Conservation (phyloP, 2,797 vertebrate genomes). For the Pagetopsis macropterus region DNA sequence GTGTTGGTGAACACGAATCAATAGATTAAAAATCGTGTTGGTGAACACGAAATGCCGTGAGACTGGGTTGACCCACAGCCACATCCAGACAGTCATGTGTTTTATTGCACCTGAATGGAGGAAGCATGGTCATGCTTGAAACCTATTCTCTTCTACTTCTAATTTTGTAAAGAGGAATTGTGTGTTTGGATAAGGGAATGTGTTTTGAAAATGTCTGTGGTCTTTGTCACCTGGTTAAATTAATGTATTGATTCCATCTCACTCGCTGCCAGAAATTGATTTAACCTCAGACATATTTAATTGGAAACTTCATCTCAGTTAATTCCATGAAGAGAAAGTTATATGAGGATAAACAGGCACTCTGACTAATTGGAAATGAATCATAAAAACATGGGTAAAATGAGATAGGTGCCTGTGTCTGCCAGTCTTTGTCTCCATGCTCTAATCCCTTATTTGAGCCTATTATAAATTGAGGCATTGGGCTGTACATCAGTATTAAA, state of each 20-base stretch:
- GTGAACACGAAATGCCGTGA: no score
- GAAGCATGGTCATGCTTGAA: background rate
- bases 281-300: constrained; percentile 53
- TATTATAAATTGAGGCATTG: constrained; percentile 21
- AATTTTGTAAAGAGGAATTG: background rate
- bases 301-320: constrained; percentile 46
- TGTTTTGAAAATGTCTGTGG: constrained; percentile 20
- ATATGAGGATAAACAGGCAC: constrained; percentile 55
- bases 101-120: constrained; percentile 1
- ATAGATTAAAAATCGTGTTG: no score
- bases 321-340: constrained; percentile 50
- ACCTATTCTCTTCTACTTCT: background rate
- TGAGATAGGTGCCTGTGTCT: constrained; percentile 19
- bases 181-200: background rate
- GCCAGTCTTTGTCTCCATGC: constrained; percentile 13
- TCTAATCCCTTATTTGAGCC: constrained; percentile 30
- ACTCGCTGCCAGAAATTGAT: constrained; percentile 36
- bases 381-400: constrained; percentile 43
- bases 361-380: constrained; percentile 59
- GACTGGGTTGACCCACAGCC: background rate
- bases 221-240: constrained; percentile 50
- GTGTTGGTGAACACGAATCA: no score
- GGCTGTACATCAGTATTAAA: constrained; percentile 23
- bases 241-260: constrained; percentile 42
- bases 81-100: background rate